These are phyloP conservation scores for Drosophila yooni DNA, from an alignment of 2,888 invertebrate genomes.

Conservation along the genomic window DNA sequence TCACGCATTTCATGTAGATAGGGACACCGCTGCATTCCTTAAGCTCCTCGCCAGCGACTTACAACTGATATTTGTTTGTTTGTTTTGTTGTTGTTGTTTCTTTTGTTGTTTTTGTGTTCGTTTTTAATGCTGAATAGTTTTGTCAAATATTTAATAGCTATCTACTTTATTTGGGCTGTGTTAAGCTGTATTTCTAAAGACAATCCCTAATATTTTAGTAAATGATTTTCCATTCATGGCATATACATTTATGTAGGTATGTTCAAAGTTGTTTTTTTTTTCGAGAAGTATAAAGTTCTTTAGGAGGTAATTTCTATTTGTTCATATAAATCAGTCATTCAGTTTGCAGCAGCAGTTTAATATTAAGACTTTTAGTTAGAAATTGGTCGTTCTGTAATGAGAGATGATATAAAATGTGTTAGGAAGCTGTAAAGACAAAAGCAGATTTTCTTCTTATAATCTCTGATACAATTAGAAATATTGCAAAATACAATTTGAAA, in stretches of 20 bases:
- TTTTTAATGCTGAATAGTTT: constrained; percentile 1
- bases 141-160: constrained; percentile 24
- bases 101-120: constrained; percentile 4
- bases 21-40: constrained; percentile 89
- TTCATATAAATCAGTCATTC: constrained; percentile 79
- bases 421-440: not conserved
- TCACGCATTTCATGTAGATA: constrained; percentile 97
- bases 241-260: constrained; percentile 7
- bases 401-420: constrained; percentile 29
- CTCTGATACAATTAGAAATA: not conserved
- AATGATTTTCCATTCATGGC: constrained; percentile 34
- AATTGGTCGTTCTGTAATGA: constrained; percentile 73
- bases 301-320: constrained; percentile 52
- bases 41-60: constrained; percentile 11
- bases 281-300: constrained; percentile 45
- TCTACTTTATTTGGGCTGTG: constrained; percentile 10
- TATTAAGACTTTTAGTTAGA: constrained; percentile 74
- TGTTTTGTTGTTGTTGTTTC: not conserved
- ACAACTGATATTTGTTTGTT: constrained; percentile 6
- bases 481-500: not conserved
- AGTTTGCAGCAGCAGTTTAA: constrained; percentile 68
- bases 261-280: not conserved
- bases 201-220: constrained; percentile 22
- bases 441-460: not conserved
- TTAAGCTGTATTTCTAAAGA: not conserved